Base-by-base conservation (phyloP, 2,797 vertebrate genomes). In the Ctenosaura bakeri region DNA sequence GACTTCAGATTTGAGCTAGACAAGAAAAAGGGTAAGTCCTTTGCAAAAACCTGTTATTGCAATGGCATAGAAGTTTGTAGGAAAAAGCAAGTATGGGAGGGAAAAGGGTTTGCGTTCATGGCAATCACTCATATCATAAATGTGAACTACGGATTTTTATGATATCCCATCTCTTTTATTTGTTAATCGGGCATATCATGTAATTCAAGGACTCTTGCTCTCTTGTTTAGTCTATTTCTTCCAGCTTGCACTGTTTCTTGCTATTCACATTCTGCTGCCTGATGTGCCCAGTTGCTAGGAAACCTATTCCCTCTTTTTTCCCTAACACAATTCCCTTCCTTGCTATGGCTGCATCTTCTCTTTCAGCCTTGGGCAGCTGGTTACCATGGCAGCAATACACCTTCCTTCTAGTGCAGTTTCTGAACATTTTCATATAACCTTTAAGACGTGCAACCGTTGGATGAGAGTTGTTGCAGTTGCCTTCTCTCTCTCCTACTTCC, bases 261-360 rank as follows among this genome's bases (percentile, higher is more conserved):
- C 6, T 52, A 64, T 66, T 83, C 42, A 26, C 52, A 79, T 73
- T 79, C 42, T 79, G 54, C 22, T 89, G 89, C 62, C 91, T 90
- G 79, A 89, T 89, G 79, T 64, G 84, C 50, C 73, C 76, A 64
- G 91, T 90, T 92, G 73, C 89, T 87, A 85, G 83, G 84, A 92
- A 92, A 90, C 87, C 52, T 64, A 86, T 86, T 85, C 56, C 71
- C 83, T 73, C 86, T 64, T 42, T 77, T 62, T 83, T 29, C 64
- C 62, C 16, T 6, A 78, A 78, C 9, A 50, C 26, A 50, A 38
- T 38, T 84, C 14, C 6, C 0, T 38, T 76, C 50, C 38, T 54
- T 59, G 20, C 79, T 64, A 69, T n/a, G 54, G 73, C 64, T 83
- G 78, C 84, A 89, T 89, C 73, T 89, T 83, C 52, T 80, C 81